Percentiles rank a stretch among this genome's conserved stretches.
Conservation (phyloP, 2,888 invertebrate species). For the Acanthopleura granulata region DNA sequence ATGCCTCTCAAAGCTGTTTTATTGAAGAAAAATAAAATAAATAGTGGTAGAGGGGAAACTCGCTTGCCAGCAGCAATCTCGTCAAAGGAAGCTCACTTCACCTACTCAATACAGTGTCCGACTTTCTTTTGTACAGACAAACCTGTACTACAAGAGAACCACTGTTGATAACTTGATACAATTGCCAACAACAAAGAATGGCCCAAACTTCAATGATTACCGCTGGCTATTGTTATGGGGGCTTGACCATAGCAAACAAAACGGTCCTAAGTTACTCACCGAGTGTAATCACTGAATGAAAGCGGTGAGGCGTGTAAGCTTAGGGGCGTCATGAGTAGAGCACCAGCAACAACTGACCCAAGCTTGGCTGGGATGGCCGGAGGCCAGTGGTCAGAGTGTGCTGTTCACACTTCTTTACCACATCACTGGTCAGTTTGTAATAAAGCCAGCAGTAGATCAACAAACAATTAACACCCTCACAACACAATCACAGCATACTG, state of each 20-base stretch:
- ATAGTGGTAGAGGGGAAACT: too few species aligned
- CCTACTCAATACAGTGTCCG: neutral
- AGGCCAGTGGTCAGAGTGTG: neutral
- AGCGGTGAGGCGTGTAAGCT: neutral
- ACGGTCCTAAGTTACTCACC: neutral
- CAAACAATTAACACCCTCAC: too few species aligned
- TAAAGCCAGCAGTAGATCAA: too few species aligned
- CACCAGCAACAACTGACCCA: neutral
- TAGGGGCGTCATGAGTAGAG: neutral
- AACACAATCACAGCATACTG: too few species aligned
- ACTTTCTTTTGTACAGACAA: neutral
- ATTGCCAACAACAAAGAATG: neutral
- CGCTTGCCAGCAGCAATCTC: too few species aligned
- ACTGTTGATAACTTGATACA: conserved; percentile 12
- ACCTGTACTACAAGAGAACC: neutral
- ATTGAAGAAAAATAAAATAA: too few species aligned
- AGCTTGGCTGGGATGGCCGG: too few species aligned
- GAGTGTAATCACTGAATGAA: neutral
- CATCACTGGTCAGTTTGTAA: too few species aligned
- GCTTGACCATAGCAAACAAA: neutral
- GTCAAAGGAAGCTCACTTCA: too few species aligned
- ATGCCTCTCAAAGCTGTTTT: too few species aligned
- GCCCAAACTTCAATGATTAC: neutral
- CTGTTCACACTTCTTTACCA: neutral
- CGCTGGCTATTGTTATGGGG: neutral